phyloP scores from a whole-genome alignment of 2,113 vertebrate species.

The Seriola rivoliana region DNA sequence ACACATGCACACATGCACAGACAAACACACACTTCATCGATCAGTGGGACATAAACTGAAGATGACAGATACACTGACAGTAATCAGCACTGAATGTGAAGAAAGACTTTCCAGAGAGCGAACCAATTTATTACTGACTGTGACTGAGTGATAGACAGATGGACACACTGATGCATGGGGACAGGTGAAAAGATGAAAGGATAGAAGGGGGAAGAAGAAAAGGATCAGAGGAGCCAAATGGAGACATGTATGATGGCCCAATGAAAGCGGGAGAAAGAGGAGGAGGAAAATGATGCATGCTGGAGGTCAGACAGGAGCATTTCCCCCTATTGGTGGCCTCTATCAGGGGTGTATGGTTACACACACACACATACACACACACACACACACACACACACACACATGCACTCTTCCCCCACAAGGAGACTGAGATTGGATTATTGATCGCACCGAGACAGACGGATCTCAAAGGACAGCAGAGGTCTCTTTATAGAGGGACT shows the following conservation, averaged over 20 bases:
- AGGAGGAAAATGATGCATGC: conserved; percentile 64
- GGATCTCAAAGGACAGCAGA: conserved; percentile 70
- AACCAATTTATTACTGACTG: conserved; percentile 71
- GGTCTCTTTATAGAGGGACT: conserved; percentile 55
- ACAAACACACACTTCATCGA: conserved; percentile 66
- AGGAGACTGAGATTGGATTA: conserved; percentile 75
- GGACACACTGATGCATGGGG: conserved; percentile 67
- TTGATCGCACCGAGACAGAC: conserved; percentile 70
- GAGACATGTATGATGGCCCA: conserved; percentile 47
- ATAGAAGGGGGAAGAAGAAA: conserved; percentile 17
- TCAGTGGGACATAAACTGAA: conserved; percentile 71
- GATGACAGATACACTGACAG: conserved; percentile 79
- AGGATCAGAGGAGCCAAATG: conserved; percentile 59
- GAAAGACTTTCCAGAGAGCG: conserved; percentile 57
- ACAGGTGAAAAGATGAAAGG: conserved; percentile 71
- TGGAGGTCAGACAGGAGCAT: conserved; percentile 77
- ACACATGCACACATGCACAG: background rate
- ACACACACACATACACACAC: conserved; percentile 45
- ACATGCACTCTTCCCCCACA: conserved; percentile 34
- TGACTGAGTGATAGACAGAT: conserved; percentile 67
- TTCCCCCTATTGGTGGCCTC: conserved; percentile 61
- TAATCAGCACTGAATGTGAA: conserved; percentile 74
- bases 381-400: conserved; percentile 23
- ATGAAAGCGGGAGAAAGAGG: conserved; percentile 43
- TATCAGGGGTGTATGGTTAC: conserved; percentile 71